Conservation (phyloP, 2,888 invertebrate genomes). For the Drosophila gaucha region DNA sequence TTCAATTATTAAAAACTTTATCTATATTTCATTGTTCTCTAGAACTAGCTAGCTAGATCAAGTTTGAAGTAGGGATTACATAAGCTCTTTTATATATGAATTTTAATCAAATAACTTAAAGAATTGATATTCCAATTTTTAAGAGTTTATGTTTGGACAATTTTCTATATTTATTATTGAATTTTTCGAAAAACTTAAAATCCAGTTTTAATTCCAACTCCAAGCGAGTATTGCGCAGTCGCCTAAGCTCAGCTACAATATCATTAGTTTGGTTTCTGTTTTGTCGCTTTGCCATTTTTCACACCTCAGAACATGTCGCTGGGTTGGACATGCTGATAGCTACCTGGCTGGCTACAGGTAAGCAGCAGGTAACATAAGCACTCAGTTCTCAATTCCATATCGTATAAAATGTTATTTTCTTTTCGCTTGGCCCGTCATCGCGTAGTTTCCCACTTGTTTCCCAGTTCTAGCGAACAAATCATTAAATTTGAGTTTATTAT, state of each 20-base stretch:
- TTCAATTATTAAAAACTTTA: too few species aligned
- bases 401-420: not conserved
- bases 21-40: too few species aligned
- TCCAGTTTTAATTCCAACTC: not conserved
- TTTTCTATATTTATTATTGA: too few species aligned
- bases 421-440: conserved; percentile 30
- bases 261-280: not conserved
- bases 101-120: too few species aligned
- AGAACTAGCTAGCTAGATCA: too few species aligned
- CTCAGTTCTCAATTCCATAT: not conserved
- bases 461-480: conserved; percentile 47
- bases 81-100: too few species aligned
- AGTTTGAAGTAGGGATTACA: too few species aligned
- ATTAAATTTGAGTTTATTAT: conserved; percentile 60
- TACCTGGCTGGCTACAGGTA: conserved; percentile 31
- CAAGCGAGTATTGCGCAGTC: not conserved
- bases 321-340: conserved; percentile 3
- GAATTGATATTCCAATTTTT: too few species aligned
- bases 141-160: too few species aligned
- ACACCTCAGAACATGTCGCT: conserved; percentile 22
- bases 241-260: not conserved
- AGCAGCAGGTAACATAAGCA: not conserved
- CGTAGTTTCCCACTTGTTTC: conserved; percentile 48
- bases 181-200: not conserved
- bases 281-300: conserved; percentile 38